Evolutionary conservation across 2,113 vertebrate species (phyloP).

Genomic region (Meleagris gallopavo): DNA sequence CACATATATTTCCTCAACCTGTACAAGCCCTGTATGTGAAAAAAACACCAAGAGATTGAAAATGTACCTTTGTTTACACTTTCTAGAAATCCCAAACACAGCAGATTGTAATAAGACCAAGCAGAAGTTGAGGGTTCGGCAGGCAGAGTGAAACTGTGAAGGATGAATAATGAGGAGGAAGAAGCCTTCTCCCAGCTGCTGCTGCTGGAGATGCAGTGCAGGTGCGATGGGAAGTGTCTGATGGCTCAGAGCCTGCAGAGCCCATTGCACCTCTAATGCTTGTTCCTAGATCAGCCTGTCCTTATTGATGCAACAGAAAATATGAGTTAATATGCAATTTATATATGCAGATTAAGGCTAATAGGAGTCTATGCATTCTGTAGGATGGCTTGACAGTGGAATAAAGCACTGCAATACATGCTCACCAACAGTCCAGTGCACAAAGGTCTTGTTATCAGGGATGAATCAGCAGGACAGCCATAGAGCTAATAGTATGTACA

Average conservation of each 20-base stretch:
- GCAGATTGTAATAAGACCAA: neutral
- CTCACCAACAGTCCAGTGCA: neutral
- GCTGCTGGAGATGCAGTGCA: neutral
- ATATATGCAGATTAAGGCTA: neutral
- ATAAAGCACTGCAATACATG: neutral
- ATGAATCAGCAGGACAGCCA: conserved; percentile 52
- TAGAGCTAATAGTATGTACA: conserved; percentile 39
- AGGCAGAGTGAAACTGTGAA: neutral
- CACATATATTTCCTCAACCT: neutral
- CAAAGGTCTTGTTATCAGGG: conserved; percentile 27
- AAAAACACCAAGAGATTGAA: neutral
- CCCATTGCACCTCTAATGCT: neutral
- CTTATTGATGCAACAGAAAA: neutral
- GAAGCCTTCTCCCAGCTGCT: neutral
- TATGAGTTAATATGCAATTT: neutral
- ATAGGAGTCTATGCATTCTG: neutral
- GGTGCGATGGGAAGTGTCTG: conserved; percentile 8
- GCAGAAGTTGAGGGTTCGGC: neutral
- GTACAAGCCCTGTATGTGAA: neutral
- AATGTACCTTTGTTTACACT: neutral
- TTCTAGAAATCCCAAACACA: neutral
- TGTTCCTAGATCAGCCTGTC: neutral
- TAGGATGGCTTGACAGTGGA: neutral
- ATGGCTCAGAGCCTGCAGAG: neutral
- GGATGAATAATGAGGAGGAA: neutral